Evolutionary conservation across 2,888 invertebrate species (phyloP).

Genomic region (Siphlonurus alternatus): DNA sequence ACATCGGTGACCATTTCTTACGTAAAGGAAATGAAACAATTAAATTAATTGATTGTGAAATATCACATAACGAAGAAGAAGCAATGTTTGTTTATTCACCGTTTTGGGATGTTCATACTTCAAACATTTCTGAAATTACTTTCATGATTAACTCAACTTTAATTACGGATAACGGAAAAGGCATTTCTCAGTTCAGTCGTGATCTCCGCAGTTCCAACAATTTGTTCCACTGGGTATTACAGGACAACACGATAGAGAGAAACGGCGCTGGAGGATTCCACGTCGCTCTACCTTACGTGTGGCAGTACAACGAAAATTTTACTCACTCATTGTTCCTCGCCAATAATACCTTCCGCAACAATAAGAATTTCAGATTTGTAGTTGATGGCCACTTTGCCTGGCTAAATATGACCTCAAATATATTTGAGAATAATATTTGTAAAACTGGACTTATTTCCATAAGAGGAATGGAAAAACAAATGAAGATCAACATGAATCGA

Average conservation of each 20-base stretch:
- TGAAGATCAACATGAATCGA: constrained; percentile 63
- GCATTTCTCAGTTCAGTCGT: constrained; percentile 69
- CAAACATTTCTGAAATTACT: constrained; percentile 79
- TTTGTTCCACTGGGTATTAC: constrained; percentile 85
- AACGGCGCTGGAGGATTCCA: constrained; percentile 78
- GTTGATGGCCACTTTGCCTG: constrained; percentile 85
- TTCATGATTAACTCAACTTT: constrained; percentile 73
- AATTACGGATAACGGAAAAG: constrained; percentile 74
- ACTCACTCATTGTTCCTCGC: constrained; percentile 78
- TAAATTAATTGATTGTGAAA: constrained; percentile 58
- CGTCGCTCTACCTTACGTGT: constrained; percentile 80
- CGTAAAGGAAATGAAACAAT: constrained; percentile 79
- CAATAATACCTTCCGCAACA: constrained; percentile 75
- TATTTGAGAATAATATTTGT: constrained; percentile 73
- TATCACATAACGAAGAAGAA: constrained; percentile 62
- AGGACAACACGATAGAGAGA: constrained; percentile 69
- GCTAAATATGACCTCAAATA: constrained; percentile 68
- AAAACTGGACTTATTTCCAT: constrained; percentile 60
- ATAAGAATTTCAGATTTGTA: constrained; percentile 65
- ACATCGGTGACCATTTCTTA: constrained; percentile 68
- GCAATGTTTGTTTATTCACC: constrained; percentile 71
- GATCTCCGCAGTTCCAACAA: constrained; percentile 94
- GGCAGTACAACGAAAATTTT: constrained; percentile 88
- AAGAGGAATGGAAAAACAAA: constrained; percentile 91
- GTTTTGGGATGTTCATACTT: constrained; percentile 66